Evolutionary conservation across 2,113 vertebrate species (phyloP).

Genomic region (Leucoraja erinaceus): DNA sequence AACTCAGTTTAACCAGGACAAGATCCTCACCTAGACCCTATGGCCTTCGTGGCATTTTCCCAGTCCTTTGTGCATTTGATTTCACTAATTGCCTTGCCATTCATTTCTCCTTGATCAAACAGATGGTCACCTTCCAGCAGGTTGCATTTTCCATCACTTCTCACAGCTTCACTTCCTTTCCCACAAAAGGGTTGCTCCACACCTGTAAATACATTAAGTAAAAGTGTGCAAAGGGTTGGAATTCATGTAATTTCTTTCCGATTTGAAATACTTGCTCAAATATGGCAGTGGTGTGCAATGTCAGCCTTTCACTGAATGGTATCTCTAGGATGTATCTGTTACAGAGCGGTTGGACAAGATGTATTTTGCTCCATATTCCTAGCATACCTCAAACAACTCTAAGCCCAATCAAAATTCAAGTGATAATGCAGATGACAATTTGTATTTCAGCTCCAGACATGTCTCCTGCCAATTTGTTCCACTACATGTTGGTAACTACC

Average conservation of each 20-base stretch:
- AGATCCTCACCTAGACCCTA: background rate
- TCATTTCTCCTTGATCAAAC: background rate
- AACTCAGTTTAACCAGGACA: background rate
- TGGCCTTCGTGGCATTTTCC: background rate
- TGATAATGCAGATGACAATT: no score
- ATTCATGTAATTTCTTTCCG: background rate
- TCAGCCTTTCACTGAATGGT: background rate
- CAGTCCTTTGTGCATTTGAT: background rate
- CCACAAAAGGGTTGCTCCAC: background rate
- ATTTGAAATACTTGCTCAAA: background rate
- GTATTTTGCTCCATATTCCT: no score
- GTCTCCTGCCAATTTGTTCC: no score
- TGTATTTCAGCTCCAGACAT: no score
- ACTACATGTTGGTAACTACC: no score
- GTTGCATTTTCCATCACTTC: background rate
- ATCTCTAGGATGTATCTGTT: background rate
- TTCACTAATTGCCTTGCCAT: background rate
- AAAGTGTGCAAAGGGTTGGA: background rate
- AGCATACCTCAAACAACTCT: no score
- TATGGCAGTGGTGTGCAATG: background rate
- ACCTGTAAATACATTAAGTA: background rate
- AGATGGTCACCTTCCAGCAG: background rate
- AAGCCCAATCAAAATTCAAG: no score
- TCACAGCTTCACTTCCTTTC: background rate
- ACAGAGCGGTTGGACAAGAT: background rate